Evolutionary conservation across 92 coral and sea anemone species (phyloP).

Genomic region (Meandrina meandrites): DNA sequence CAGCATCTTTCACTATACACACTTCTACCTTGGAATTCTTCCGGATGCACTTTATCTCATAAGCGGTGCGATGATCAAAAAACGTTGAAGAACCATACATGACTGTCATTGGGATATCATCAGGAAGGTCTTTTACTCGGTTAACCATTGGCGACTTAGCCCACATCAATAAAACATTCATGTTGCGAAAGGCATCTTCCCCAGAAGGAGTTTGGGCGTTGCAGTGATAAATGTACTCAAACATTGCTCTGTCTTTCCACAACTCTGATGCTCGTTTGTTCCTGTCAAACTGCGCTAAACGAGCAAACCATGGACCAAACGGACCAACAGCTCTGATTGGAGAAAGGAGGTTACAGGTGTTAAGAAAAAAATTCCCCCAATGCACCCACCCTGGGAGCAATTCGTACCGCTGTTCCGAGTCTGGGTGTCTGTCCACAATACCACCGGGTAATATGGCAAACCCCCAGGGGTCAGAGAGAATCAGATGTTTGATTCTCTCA

Average conservation of each 20-base stretch:
- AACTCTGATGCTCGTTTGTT: conserved; percentile 76
- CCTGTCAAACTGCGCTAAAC: conserved; percentile 64
- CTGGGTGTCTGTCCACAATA: conserved; percentile 87
- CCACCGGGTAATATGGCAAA: conserved; percentile 95
- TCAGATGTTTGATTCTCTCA: conserved; percentile 75
- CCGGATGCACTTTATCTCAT: conserved; percentile 89
- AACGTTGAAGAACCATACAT: conserved; percentile 90
- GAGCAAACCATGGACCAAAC: conserved; percentile 81
- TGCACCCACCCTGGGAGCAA: conserved; percentile 83
- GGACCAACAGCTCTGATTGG: conserved; percentile 79
- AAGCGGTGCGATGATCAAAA: conserved; percentile 96
- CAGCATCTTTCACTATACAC: conserved; percentile 81
- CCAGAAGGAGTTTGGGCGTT: conserved; percentile 91
- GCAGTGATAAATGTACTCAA: conserved; percentile 89
- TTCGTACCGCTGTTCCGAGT: conserved; percentile 49
- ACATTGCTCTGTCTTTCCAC: conserved; percentile 77
- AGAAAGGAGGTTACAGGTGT: conserved; percentile 69
- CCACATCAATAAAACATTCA: conserved; percentile 87
- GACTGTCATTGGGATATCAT: conserved; percentile 65
- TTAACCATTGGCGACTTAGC: conserved; percentile 92
- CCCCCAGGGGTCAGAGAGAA: conserved; percentile 97
- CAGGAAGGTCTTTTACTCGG: conserved; percentile 70
- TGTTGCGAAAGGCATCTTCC: conserved; percentile 85
- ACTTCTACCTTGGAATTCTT: conserved; percentile 80
- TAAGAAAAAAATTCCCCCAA: conserved; percentile 68